Evolutionary conservation across 2,888 invertebrate genomes (phyloP).

Genomic region (Syrphus vitripennis): DNA sequence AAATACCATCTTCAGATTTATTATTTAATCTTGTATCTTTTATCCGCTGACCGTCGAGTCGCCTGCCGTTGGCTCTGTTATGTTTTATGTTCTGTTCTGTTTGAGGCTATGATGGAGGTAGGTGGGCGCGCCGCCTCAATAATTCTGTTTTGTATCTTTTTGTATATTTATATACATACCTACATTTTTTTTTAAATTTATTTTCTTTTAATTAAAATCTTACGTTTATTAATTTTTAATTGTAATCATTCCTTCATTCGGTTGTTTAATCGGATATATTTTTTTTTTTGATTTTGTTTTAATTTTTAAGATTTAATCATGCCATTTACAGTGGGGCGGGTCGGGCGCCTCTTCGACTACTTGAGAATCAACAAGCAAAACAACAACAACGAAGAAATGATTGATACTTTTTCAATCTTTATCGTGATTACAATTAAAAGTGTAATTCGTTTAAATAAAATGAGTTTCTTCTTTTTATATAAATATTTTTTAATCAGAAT

Average conservation of each 20-base stretch:
- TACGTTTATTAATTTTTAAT: constrained; percentile 69
- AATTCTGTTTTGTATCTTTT: constrained; percentile 59
- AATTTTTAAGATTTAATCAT: constrained; percentile 30
- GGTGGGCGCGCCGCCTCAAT: constrained; percentile 57
- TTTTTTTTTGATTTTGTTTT: background rate
- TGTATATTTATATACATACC: background rate
- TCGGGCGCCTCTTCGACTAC: constrained; percentile 44
- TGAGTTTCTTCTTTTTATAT: background rate
- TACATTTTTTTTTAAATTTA: constrained; percentile 26
- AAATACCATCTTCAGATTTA: constrained; percentile 46
- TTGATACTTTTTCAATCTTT: constrained; percentile 51
- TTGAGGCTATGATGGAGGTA: constrained; percentile 50
- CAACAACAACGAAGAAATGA: too few species aligned
- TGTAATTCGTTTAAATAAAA: constrained; percentile 34
- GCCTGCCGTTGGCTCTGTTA: background rate
- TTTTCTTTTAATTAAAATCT: constrained; percentile 43
- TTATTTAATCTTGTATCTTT: constrained; percentile 24
- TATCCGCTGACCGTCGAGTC: constrained; percentile 10
- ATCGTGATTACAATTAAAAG: constrained; percentile 42
- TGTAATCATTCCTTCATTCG: constrained; percentile 16
- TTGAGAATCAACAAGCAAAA: constrained; percentile 5
- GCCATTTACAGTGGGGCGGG: constrained; percentile 4
- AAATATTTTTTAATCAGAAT: background rate
- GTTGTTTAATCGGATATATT: background rate
- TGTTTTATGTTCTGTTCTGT: background rate